Evolutionary conservation across 2,797 vertebrate genomes (phyloP), one percentile per base, ranked within the genome.

Genomic region (Crypturellus tataupa): DNA sequence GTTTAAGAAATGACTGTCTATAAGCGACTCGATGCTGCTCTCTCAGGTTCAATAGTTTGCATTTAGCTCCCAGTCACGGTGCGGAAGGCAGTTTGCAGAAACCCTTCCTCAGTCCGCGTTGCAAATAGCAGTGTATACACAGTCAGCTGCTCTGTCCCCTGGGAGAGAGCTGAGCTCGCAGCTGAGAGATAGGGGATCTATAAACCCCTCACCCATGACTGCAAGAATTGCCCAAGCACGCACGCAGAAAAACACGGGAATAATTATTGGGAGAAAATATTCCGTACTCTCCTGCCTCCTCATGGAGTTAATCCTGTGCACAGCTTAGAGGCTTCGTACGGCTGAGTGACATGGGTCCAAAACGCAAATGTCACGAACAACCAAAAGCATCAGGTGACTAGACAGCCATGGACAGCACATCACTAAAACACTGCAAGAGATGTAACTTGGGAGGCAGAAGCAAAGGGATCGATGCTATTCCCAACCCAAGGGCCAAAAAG

Each of bases 11-110:
- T n/a, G 68, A 63, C 35, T 37, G n/a, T 7, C 42, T 25, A 18
- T 35, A 47, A 0, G 0, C 10, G 63, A 56, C 10, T 7, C 49
- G 31, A 65, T 44, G 46, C 33, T 12, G 3, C 8, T 12, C 12
- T 62, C 58, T 39, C 1, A 0, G 47, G 3, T 10, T 17, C 70
- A 72, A 31, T 0, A 62, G 18, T 25, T 40, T 46, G 21, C 53
- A 31, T 55, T 55, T 55, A 31, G 53, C 58, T 82, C 27, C 62
- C 21, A 44, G 27, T 12, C 39, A 60, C 2, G 53, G n/a, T 10
- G 49, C 5, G 25, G 49, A 12, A 23, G 53, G n/a, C 13, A 12
- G 6, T 49, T 91, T 64, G 49, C 12, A 47, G 58, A 4, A 25
- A 9, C 24, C 9, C 21, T 49, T 63, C 59, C 39, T 65, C 35